phyloP scores from a whole-genome alignment of 2,797 vertebrate species.

The Sebastes iracundus region DNA sequence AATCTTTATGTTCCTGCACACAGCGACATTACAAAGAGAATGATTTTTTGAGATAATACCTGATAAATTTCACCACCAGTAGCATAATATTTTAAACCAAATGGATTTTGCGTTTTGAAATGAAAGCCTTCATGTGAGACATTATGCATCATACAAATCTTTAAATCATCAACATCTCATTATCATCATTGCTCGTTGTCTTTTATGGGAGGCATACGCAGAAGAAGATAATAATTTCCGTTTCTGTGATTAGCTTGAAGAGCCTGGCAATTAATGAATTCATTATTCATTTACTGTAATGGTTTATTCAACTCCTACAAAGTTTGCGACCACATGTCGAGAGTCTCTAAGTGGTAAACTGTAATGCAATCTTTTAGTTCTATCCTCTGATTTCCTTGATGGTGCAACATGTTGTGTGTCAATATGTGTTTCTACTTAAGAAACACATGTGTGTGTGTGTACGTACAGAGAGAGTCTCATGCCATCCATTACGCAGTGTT shows the following conservation, averaged over 20 bases:
- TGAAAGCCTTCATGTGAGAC: constrained; percentile 14
- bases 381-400: not conserved
- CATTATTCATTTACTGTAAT: constrained; percentile 11
- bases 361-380: not conserved
- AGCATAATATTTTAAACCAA: not conserved
- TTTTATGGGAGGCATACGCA: not conserved
- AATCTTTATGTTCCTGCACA: not conserved
- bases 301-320: not conserved
- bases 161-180: constrained; percentile 26
- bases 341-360: not conserved
- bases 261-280: constrained; percentile 4
- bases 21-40: not conserved
- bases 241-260: constrained; percentile 15
- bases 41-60: not conserved
- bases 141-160: constrained; percentile 12
- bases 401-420: not conserved
- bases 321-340: not conserved
- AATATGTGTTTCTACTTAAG: not conserved
- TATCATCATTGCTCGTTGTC: constrained; percentile 6
- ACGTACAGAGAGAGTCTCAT: not conserved
- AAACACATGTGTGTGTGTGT: not conserved
- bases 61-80: not conserved
- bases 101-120: not conserved
- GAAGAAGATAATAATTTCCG: not conserved
- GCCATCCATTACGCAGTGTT: not conserved